phyloP scores from a whole-genome alignment of 2,888 invertebrate species.

The Drosophila leonis region DNA sequence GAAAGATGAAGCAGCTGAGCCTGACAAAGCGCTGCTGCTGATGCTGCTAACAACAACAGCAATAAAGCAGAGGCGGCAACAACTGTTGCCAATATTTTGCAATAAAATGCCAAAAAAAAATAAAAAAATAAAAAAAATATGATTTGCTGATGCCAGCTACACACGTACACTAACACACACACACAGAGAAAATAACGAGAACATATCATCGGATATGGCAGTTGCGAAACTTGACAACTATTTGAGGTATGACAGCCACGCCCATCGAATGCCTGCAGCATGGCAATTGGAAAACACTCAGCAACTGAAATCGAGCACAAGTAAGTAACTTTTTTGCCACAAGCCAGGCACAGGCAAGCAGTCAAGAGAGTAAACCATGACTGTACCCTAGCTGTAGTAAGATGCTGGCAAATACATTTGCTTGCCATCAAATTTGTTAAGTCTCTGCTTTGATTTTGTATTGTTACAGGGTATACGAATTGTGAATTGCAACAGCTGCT shows the following conservation, averaged over 20 bases:
- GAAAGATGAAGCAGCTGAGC: slow-evolving; percentile 35
- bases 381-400: neutral
- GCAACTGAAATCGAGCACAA: slow-evolving; percentile 73
- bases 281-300: slow-evolving; percentile 75
- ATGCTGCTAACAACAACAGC: slow-evolving; percentile 37
- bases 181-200: slow-evolving; percentile 1
- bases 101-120: slow-evolving; percentile 56
- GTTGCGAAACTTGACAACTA: slow-evolving; percentile 58
- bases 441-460: neutral
- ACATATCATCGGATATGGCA: slow-evolving; percentile 44
- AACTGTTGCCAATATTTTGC: slow-evolving; percentile 76
- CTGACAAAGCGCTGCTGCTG: slow-evolving; percentile 27
- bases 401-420: neutral
- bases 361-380: neutral
- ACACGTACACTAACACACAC: slow-evolving; percentile 18
- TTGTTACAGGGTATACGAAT: slow-evolving; percentile 24
- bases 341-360: neutral
- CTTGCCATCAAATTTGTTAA: neutral
- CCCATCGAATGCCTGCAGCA: slow-evolving; percentile 44
- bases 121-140: slow-evolving; percentile 53
- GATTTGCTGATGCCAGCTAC: slow-evolving; percentile 65
- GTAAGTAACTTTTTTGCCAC: slow-evolving; percentile 66
- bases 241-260: slow-evolving; percentile 50
- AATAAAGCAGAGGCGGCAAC: slow-evolving; percentile 37
- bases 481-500: slow-evolving; percentile 61